Evolutionary conservation across 23 tunicate genomes (phyloP).

Genomic region (Clavelina lepadiformis): DNA sequence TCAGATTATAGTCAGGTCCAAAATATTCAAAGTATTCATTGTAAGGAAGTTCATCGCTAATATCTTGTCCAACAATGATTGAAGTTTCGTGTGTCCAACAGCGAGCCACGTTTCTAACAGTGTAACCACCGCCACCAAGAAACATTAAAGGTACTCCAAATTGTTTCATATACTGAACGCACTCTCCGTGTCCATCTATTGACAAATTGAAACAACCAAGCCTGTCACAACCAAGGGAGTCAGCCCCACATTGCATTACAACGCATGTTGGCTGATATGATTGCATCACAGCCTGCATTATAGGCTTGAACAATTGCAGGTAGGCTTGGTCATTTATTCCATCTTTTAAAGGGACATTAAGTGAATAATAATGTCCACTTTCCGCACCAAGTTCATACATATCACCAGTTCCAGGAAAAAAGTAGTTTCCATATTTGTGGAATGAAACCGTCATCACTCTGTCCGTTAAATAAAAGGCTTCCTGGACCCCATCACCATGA

Average conservation of each 20-base stretch:
- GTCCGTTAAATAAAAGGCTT: conserved; percentile 97
- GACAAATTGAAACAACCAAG: conserved; percentile 96
- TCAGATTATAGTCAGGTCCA: conserved; percentile 89
- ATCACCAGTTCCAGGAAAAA: conserved; percentile 99
- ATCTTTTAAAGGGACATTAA: conserved; percentile 97
- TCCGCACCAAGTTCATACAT: conserved; percentile 99
- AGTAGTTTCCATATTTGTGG: conserved; percentile 97
- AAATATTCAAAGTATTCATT: conserved; percentile 95
- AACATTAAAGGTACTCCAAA: conserved; percentile 95
- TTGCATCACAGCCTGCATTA: conserved; percentile 90
- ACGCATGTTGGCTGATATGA: conserved; percentile 91
- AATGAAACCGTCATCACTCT: conserved; percentile 99
- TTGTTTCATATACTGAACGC: conserved; percentile 91
- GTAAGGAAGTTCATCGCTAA: conserved; percentile 87
- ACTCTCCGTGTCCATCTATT: conserved; percentile 98
- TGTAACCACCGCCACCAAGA: conserved; percentile 99
- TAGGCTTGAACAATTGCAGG: conserved; percentile 78
- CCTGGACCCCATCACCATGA: conserved; percentile 99
- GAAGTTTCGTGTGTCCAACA: conserved; percentile 99
- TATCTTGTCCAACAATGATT: conserved; percentile 83
- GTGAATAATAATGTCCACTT: conserved; percentile 87
- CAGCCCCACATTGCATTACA: conserved; percentile 99
- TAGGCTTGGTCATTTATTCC: conserved; percentile 95
- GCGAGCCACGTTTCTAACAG: conserved; percentile 95
- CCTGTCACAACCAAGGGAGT: conserved; percentile 96